Base-by-base conservation (phyloP, 64 coral and sea anemone species). In the Actinia equina region DNA sequence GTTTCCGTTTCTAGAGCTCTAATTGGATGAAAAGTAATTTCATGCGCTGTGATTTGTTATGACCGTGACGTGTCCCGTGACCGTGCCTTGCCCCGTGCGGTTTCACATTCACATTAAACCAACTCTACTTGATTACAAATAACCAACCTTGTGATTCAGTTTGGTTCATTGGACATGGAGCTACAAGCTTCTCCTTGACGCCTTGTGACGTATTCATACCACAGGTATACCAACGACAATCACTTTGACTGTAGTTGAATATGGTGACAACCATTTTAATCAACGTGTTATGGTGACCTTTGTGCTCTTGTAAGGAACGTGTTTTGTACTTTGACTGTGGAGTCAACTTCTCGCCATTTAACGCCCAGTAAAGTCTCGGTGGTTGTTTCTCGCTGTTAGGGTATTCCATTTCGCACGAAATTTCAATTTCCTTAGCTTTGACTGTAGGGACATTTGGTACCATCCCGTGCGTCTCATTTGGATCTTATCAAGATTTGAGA, bases 221-320 rank as follows among this genome's bases (percentile, higher is more conserved):
- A 74, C 69, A 74, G 69, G 69, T 74, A 74, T 74, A 74, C 69
- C 69, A 74, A 74, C 69, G 69, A 37, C 69, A 74, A 74, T 74
- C 69, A 37, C 69, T 74, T 74, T 74, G 22, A 74, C 23, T 74
- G 26, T 74, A 74, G 69, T 74, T 74, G 11, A 30, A 74, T 30
- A 74, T 74, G 8, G n/a, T 41, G 41, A 74, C 26, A 14, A 30
- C 23, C 69, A 74, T 74, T 10, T 9, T 37, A 74, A 37, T 37
- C 27, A 74, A 41, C 26, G 0, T 74, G 27, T 2, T 37, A 37
- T 37, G 41, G 13, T 13, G n/a, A 3, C 6, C 12, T 37, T 30
- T n/a, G 2, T 74, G 69, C 0, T 25, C 0, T 30, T 74, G 1
- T 11, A 11, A 14, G 26, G 3, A 30, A 30, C 41, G n/a, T 30